Percentiles rank a stretch among this genome's conserved stretches.
Evolutionary conservation across 1,140 invertebrate genomes (phyloP).

Genomic region (Pachyrhynchus sulphureomaculatus): DNA sequence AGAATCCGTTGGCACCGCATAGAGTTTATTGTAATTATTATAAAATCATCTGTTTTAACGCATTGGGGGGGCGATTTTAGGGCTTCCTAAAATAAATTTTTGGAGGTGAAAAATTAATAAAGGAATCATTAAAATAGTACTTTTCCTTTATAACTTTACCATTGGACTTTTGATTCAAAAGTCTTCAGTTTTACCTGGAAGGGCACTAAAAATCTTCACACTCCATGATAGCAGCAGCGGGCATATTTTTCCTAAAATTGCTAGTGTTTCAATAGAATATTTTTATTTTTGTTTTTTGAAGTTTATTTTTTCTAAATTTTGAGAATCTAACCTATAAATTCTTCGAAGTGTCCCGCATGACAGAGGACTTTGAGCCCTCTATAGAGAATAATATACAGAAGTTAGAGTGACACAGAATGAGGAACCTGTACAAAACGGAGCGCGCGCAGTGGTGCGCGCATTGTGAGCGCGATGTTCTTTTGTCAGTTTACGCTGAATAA

Average conservation of each 20-base stretch:
- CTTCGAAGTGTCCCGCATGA: too few relatives aligned
- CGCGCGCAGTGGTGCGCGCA: too few relatives aligned
- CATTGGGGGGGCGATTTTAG: constrained; percentile 78
- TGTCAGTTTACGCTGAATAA: too few relatives aligned
- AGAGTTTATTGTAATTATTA: constrained; percentile 84
- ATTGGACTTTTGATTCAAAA: constrained; percentile 8
- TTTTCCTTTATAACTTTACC: background rate
- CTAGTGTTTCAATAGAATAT: background rate
- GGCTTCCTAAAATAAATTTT: constrained; percentile 69
- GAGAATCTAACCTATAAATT: background rate
- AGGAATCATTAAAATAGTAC: background rate
- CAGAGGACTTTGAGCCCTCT: too few relatives aligned
- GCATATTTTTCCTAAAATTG: constrained; percentile 17
- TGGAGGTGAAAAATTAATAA: background rate
- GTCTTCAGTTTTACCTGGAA: constrained; percentile 59
- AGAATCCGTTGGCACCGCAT: constrained; percentile 82
- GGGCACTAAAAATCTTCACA: constrained; percentile 68
- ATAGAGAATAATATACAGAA: too few relatives aligned
- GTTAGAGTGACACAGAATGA: too few relatives aligned
- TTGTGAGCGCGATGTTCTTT: too few relatives aligned
- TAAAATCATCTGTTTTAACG: constrained; percentile 84
- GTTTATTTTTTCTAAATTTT: background rate
- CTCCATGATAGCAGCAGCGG: constrained; percentile 48
- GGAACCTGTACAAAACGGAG: too few relatives aligned
- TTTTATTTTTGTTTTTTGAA: background rate